Conservation (phyloP, 2,113 vertebrate species). For the Vireo altiloquus region DNA sequence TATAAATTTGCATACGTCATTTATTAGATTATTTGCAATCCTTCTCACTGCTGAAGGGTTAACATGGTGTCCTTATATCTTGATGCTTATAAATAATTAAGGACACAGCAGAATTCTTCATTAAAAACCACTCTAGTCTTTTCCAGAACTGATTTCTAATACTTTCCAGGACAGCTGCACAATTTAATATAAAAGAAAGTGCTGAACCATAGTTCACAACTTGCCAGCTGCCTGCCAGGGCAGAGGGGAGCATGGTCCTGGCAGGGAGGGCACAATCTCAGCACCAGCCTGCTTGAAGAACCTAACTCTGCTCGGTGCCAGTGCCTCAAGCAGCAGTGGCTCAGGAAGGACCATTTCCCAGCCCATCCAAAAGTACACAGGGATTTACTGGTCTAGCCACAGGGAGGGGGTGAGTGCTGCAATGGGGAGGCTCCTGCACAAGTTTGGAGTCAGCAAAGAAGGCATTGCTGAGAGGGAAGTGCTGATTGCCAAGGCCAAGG, state of each 20-base stretch:
- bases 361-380: not conserved
- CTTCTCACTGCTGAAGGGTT: not conserved
- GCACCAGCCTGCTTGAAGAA: not conserved
- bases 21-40: not conserved
- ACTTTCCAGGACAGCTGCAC: not conserved
- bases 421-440: not conserved
- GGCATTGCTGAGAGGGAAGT: not conserved
- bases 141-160: not conserved
- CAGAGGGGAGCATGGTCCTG: fast-evolving
- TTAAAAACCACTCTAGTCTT: not conserved
- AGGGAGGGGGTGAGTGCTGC: not conserved
- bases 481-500: not conserved
- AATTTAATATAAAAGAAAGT: not conserved
- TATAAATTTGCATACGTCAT: not conserved
- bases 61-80: not conserved
- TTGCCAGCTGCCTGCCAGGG: not conserved
- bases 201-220: not conserved
- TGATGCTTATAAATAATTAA: not conserved
- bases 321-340: not conserved
- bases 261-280: not conserved
- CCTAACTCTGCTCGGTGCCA: not conserved
- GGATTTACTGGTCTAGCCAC: not conserved
- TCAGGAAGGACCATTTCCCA: not conserved
- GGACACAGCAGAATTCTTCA: not conserved
- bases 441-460: not conserved